Evolutionary conservation across 92 coral and sea anemone species (phyloP).

Genomic region (Epizoanthus rinbou): DNA sequence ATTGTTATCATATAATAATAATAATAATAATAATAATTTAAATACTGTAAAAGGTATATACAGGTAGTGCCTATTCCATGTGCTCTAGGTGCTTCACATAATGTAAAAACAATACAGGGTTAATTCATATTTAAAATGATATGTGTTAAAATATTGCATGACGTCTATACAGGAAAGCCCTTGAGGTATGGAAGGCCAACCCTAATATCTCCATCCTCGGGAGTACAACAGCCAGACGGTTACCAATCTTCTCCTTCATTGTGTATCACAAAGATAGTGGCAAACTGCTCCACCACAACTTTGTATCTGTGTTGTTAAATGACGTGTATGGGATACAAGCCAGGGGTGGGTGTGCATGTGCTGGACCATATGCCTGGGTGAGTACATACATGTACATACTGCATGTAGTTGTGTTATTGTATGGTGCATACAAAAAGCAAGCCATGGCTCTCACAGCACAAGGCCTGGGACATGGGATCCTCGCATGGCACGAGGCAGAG

Average conservation of each 20-base stretch:
- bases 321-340: conserved; percentile 89
- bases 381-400: no score
- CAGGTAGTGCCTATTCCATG: no score
- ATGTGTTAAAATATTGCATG: no score
- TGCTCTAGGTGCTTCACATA: no score
- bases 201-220: conserved; percentile 71
- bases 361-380: conserved; percentile 88
- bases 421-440: background rate
- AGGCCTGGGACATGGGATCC: no score
- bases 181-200: conserved; percentile 65
- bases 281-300: conserved; percentile 81
- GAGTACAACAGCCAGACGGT: conserved; percentile 61
- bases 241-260: conserved; percentile 79
- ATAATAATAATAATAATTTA: no score
- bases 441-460: no score
- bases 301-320: conserved; percentile 73
- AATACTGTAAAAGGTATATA: no score
- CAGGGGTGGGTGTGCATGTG: conserved; percentile 90
- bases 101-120: no score
- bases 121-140: no score
- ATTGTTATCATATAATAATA: no score
- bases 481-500: no score
- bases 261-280: conserved; percentile 83
- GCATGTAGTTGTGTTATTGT: background rate
- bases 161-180: conserved; percentile 60